Evolutionary conservation across 2,888 invertebrate species (phyloP).

Genomic region (Leptinotarsa peninsularis): DNA sequence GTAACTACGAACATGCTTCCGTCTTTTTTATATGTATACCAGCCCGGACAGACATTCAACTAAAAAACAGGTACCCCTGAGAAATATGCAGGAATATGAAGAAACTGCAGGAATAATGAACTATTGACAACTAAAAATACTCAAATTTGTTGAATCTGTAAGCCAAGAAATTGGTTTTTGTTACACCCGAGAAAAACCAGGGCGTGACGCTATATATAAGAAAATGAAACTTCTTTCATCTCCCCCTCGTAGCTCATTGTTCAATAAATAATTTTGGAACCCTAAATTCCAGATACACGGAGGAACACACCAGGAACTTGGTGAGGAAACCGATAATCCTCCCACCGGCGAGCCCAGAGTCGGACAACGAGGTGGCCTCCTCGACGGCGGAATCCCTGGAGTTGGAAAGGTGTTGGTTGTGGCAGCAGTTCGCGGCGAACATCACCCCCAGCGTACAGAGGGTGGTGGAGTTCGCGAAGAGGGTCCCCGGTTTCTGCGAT

Average conservation of each 20-base stretch:
- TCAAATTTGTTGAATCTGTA: too few species aligned
- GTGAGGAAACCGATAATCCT: conserved; percentile 77
- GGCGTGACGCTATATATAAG: too few species aligned
- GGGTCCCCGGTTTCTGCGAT: conserved; percentile 91
- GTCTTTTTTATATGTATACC: too few species aligned
- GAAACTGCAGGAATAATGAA: too few species aligned
- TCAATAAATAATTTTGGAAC: neutral
- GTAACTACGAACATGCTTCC: too few species aligned
- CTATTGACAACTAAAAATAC: too few species aligned
- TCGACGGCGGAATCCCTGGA: conserved; percentile 58
- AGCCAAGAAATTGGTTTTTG: too few species aligned
- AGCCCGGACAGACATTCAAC: too few species aligned
- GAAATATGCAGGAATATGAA: too few species aligned
- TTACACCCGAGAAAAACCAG: too few species aligned
- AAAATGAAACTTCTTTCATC: neutral
- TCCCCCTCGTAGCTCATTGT: neutral
- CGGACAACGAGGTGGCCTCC: conserved; percentile 69
- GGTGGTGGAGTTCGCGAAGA: conserved; percentile 96
- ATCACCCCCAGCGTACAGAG: conserved; percentile 92
- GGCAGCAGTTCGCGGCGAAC: conserved; percentile 88
- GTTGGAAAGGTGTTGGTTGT: conserved; percentile 75
- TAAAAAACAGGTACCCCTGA: too few species aligned
- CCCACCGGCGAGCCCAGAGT: conserved; percentile 58
- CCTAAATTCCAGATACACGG: conserved; percentile 72
- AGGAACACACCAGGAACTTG: conserved; percentile 81